These are phyloP conservation scores for Notechis scutatus DNA, from an alignment of 2,113 vertebrate species.

Conservation along the genomic window DNA sequence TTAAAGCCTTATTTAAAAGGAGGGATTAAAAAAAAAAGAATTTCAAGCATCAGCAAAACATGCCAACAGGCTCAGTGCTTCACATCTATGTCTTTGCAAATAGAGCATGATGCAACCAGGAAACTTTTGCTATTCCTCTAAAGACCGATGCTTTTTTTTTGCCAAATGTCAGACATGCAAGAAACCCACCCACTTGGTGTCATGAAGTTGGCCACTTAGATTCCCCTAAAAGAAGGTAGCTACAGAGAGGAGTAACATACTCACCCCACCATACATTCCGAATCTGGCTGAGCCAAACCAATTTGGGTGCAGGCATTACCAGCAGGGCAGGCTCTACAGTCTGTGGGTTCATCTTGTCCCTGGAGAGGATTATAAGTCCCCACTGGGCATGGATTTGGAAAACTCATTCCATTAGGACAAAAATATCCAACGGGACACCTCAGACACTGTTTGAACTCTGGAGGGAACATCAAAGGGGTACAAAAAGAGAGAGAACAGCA, in stretches of 20 bases:
- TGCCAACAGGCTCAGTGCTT: background rate
- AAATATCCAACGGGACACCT: slow-evolving; percentile 82
- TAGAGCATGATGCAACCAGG: too few relatives aligned
- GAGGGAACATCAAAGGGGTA: background rate
- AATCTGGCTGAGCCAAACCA: slow-evolving; percentile 74
- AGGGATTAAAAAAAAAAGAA: background rate
- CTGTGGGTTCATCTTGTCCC: slow-evolving; percentile 76
- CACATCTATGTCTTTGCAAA: background rate
- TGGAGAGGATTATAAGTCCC: slow-evolving; percentile 78
- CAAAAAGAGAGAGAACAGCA: background rate
- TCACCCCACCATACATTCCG: slow-evolving; percentile 78
- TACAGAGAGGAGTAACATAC: background rate
- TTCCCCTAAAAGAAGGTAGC: background rate
- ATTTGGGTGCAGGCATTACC: slow-evolving; percentile 81
- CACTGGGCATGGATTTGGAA: slow-evolving; percentile 73
- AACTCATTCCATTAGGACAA: slow-evolving; percentile 72
- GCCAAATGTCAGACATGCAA: background rate
- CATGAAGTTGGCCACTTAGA: background rate
- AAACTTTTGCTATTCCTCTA: background rate
- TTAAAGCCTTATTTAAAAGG: background rate
- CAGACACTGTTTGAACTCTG: slow-evolving; percentile 73
- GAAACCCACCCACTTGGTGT: background rate
- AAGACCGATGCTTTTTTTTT: background rate
- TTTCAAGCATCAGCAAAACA: background rate
- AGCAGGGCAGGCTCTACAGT: slow-evolving; percentile 76